Base-by-base conservation (phyloP, 2,888 invertebrate species). In the Digitonthophagus gazella region DNA sequence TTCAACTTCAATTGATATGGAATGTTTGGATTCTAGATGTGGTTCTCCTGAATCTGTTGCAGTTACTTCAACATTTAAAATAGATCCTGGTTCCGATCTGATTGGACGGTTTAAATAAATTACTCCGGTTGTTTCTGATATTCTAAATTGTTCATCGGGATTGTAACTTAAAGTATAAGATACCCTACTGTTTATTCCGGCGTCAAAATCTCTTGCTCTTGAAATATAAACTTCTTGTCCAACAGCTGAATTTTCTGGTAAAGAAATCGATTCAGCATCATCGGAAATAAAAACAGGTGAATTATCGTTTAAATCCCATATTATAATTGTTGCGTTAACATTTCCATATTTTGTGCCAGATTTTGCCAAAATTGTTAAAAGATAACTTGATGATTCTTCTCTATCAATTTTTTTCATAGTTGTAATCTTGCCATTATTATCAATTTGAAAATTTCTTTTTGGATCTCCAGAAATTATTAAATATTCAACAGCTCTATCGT, bases 181-280 rank as follows among this genome's bases (percentile, higher is more conserved):
- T 61, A 97, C 87, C 58, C 92, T 88, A 76, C 95, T 91, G 81
- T 97, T 97, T n/a, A 90, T 89, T 4, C 95, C 96, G 0, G 92
- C 90, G 82, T 98, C 98, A 65, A 89, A 87, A 83, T 98, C 97
- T 68, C 89, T 86, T 0, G 97, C 97, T 77, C 92, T 87, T 0
- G 96, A 93, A 74, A 95, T 87, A 82, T 93, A 95, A 28, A 97
- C 91, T 83, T 97, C 95, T 82, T 96, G 95, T 0, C 97, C 97
- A 44, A 97, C 94, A 15, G 97, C 96, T 75, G 93, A 92, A 80
- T 96, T 95, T 85, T 97, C 97, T 14, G 90, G 87, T 69, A 97
- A 86, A 71, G 86, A 86, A 61, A 95, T 90, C 81, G 93, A 91
- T 78, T 94, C 93, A 77, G 89, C 90, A 72, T 91, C 92, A 77